These are phyloP conservation scores for Hirtodrosophila histrioides DNA, from an alignment of 2,888 invertebrate species.

Conservation along the genomic window DNA sequence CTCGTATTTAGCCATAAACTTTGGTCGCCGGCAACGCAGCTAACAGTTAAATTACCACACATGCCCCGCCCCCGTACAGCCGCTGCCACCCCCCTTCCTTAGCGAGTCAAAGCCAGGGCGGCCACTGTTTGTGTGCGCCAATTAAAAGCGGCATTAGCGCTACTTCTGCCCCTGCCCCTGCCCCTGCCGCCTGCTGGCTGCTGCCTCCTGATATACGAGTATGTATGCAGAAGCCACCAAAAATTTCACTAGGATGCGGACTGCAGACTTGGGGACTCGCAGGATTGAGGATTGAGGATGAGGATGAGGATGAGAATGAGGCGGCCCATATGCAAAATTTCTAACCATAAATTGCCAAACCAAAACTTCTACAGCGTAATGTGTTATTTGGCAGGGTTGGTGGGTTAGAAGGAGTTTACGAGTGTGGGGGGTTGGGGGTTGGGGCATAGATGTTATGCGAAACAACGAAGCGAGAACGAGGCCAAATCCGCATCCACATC, in stretches of 20 bases:
- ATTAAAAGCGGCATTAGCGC: slow-evolving; percentile 77
- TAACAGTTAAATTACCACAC: slow-evolving; percentile 80
- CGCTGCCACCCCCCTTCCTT: not conserved
- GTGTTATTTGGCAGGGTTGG: slow-evolving; percentile 9
- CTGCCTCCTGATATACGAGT: slow-evolving; percentile 2
- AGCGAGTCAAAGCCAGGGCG: slow-evolving; percentile 4
- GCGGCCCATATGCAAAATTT: slow-evolving; percentile 70
- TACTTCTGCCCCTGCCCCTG: slow-evolving; percentile 17
- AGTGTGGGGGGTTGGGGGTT: too few relatives aligned
- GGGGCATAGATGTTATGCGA: slow-evolving; percentile 38
- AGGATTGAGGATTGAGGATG: slow-evolving; percentile 18
- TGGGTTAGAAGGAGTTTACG: not conserved
- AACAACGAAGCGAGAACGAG: slow-evolving; percentile 60
- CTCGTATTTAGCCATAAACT: slow-evolving; percentile 79
- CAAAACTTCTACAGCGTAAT: slow-evolving; percentile 64
- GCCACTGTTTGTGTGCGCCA: slow-evolving; percentile 72
- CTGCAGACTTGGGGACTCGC: not conserved
- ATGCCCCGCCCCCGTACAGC: slow-evolving; percentile 64
- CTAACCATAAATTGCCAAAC: slow-evolving; percentile 79
- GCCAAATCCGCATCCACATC: slow-evolving; percentile 54
- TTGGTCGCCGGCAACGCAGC: slow-evolving; percentile 76
- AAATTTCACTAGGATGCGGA: slow-evolving; percentile 48
- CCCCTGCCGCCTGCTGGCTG: slow-evolving; percentile 1
- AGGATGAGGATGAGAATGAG: slow-evolving; percentile 43
- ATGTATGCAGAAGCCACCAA: slow-evolving; percentile 57